Percentiles rank a stretch among this genome's conserved stretches.
These are phyloP conservation scores for Phlogophora meticulosa DNA, from an alignment of 2,888 invertebrate species.

Conservation along the genomic window DNA sequence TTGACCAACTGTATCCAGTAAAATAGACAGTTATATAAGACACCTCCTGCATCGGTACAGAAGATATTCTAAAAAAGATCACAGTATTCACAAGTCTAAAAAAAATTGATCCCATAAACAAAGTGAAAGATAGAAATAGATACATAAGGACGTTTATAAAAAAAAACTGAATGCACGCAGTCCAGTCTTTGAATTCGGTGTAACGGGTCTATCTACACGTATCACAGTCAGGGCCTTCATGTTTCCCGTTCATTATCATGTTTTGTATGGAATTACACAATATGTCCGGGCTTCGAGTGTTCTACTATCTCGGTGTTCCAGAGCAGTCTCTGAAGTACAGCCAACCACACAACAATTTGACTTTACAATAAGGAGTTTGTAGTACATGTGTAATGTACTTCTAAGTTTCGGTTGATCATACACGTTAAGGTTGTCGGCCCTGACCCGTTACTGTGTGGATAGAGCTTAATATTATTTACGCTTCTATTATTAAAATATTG, in stretches of 20 bases:
- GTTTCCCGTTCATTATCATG: not conserved
- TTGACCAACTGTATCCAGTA: slow-evolving; percentile 17
- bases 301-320: too few species aligned
- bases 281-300: too few species aligned
- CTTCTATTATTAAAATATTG: slow-evolving; percentile 50
- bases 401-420: not conserved
- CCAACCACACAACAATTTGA: too few species aligned
- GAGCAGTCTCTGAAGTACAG: not conserved
- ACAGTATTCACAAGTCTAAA: slow-evolving; percentile 62
- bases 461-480: slow-evolving; percentile 21
- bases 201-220: slow-evolving; percentile 1
- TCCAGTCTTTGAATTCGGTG: slow-evolving; percentile 48
- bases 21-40: slow-evolving; percentile 8
- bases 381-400: too few species aligned
- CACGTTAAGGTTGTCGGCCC: not conserved
- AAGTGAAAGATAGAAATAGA: slow-evolving; percentile 43
- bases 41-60: slow-evolving; percentile 19
- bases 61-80: slow-evolving; percentile 58
- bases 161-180: slow-evolving; percentile 52
- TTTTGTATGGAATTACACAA: slow-evolving; percentile 1
- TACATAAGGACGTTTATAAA: slow-evolving; percentile 36
- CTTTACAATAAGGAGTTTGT: too few species aligned
- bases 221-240: not conserved
- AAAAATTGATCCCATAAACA: slow-evolving; percentile 63
- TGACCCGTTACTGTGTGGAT: slow-evolving; percentile 1